Conservation (phyloP, 1,140 invertebrate species). For the Delia radicum region DNA sequence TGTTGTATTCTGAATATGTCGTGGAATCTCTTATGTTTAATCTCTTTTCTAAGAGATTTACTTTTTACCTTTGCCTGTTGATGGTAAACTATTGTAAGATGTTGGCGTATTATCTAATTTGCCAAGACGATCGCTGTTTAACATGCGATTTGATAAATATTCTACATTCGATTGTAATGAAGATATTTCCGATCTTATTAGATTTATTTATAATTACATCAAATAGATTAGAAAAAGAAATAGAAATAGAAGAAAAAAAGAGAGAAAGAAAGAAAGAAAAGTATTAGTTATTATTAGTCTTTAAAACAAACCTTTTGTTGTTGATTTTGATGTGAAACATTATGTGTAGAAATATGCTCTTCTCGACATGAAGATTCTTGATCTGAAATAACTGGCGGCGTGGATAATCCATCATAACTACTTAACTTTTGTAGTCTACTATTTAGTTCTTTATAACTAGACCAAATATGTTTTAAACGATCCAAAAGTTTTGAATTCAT, state of each 20-base stretch:
- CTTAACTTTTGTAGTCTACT: slow-evolving; percentile 19
- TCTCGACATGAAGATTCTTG: slow-evolving; percentile 11
- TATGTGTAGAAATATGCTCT: slow-evolving; percentile 35
- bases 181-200: slow-evolving; percentile 60
- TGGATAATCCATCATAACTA: not conserved
- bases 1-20: slow-evolving; percentile 7
- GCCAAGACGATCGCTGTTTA: slow-evolving; percentile 50
- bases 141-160: slow-evolving; percentile 58
- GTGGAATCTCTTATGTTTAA: not conserved
- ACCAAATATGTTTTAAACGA: slow-evolving; percentile 62
- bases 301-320: slow-evolving; percentile 32
- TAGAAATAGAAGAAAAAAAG: slow-evolving; percentile 26
- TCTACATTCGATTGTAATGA: slow-evolving; percentile 62
- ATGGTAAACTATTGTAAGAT: slow-evolving; percentile 49
- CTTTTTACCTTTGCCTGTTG: slow-evolving; percentile 48
- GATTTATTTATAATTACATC: not conserved
- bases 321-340: slow-evolving; percentile 1
- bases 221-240: not conserved
- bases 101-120: slow-evolving; percentile 49
- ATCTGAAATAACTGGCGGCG: slow-evolving; percentile 10
- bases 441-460: slow-evolving; percentile 56
- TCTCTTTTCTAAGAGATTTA: no score
- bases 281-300: slow-evolving; percentile 32
- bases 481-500: slow-evolving; percentile 63
- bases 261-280: not conserved